Percentiles rank a stretch among this genome's conserved stretches.
These are phyloP conservation scores for Margarornis squamiger DNA, from an alignment of 2,797 vertebrate genomes.

Conservation along the genomic window DNA sequence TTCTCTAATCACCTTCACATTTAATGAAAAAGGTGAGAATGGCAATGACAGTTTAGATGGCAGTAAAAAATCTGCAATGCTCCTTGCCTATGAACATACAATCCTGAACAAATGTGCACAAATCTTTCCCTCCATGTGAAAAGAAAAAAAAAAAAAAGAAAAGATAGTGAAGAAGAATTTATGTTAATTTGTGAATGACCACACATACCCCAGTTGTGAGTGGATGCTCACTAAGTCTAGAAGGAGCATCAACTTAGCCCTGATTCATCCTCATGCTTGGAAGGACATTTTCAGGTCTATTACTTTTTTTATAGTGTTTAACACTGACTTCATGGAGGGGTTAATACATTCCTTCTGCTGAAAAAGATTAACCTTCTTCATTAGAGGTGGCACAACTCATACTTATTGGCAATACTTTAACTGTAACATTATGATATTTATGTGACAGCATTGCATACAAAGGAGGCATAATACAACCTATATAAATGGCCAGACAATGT, in stretches of 20 bases:
- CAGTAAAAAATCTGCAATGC: neutral
- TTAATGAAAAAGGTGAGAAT: neutral
- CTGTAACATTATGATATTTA: neutral
- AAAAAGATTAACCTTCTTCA: neutral
- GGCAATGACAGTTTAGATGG: neutral
- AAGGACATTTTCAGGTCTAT: neutral
- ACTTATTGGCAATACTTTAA: neutral
- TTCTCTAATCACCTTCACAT: neutral
- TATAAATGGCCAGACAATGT: neutral
- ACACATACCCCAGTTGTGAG: fast-evolving
- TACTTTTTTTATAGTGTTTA: neutral
- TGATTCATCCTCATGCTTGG: neutral
- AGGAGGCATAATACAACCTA: neutral
- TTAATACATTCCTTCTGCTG: neutral
- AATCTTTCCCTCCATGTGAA: neutral
- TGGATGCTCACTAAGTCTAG: neutral
- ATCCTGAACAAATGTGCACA: neutral
- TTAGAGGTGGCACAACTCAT: neutral
- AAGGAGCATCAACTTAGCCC: neutral
- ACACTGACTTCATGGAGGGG: neutral
- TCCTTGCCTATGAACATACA: neutral
- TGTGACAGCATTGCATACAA: neutral
- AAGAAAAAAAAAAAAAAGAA: neutral
- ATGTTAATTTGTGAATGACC: neutral
- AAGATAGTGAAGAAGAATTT: neutral